Percentiles rank a stretch among this genome's conserved stretches.
Conservation (phyloP, 2,113 vertebrate species). For the Protobothrops mucrosquamatus region DNA sequence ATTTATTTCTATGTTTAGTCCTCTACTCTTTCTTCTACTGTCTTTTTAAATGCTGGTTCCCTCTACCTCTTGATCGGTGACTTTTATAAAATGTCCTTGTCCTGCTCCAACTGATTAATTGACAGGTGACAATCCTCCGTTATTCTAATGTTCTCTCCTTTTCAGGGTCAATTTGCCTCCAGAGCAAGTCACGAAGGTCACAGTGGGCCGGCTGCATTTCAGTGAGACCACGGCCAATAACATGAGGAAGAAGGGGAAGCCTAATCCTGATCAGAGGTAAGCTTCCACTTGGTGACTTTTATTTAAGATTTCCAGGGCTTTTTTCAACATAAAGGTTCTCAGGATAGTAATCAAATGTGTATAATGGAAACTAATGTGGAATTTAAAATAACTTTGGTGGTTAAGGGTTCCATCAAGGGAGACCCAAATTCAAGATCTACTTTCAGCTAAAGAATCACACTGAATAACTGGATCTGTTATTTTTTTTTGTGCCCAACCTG, state of each 20-base stretch:
- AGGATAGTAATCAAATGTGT: background rate
- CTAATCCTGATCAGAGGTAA: slow-evolving; percentile 97
- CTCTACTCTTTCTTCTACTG: background rate
- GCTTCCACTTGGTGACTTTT: background rate
- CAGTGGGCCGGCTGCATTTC: slow-evolving; percentile 94
- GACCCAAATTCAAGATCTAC: background rate
- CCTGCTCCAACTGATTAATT: background rate
- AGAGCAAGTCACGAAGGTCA: slow-evolving; percentile 98
- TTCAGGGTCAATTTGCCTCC: slow-evolving; percentile 88
- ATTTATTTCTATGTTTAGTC: background rate
- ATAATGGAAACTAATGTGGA: background rate
- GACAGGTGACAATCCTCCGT: background rate
- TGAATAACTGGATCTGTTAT: background rate
- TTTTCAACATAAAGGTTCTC: background rate
- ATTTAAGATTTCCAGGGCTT: background rate
- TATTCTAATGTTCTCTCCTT: background rate
- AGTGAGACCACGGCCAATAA: slow-evolving; percentile 98
- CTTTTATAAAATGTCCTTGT: background rate
- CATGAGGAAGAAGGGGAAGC: slow-evolving; percentile 98
- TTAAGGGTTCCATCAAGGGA: background rate
- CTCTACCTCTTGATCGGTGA: fast-evolving
- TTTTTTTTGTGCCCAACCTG: background rate
- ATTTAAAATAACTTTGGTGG: background rate
- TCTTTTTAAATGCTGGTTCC: background rate
- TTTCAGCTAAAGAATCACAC: background rate